Evolutionary conservation across 2,888 invertebrate species (phyloP).

Genomic region (Phlogophora meticulosa): DNA sequence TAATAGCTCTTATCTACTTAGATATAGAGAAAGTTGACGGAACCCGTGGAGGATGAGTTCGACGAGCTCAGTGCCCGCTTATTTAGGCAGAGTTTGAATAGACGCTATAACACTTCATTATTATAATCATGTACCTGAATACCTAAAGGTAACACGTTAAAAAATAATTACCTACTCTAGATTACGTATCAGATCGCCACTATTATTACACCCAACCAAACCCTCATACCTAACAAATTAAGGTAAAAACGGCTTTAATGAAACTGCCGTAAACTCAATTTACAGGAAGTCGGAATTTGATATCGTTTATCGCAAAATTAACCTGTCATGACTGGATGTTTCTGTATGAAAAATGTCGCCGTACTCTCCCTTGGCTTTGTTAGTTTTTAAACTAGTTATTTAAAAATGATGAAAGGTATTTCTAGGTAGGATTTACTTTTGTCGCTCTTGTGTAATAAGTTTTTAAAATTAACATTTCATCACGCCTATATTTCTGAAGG

Average conservation of each 20-base stretch:
- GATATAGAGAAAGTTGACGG: too few species aligned
- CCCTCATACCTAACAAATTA: constrained; percentile 1
- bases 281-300: constrained; percentile 56
- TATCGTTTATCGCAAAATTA: constrained; percentile 70
- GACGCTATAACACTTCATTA: neutral
- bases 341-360: constrained; percentile 64
- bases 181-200: constrained; percentile 19
- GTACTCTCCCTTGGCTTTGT: constrained; percentile 18
- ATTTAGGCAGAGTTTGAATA: neutral
- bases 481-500: too few species aligned
- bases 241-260: constrained; percentile 35
- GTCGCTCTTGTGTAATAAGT: neutral
- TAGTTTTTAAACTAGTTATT: constrained; percentile 43
- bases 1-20: too few species aligned
- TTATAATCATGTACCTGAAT: neutral
- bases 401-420: constrained; percentile 15
- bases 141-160: neutral
- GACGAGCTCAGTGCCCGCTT: too few species aligned
- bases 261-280: constrained; percentile 56
- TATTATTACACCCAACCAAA: constrained; percentile 4
- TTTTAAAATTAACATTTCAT: too few species aligned
- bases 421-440: neutral
- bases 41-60: too few species aligned
- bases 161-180: constrained; percentile 28
- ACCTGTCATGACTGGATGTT: constrained; percentile 72